Evolutionary conservation across 2,113 vertebrate genomes (phyloP).

Genomic region (Arenaria interpres): DNA sequence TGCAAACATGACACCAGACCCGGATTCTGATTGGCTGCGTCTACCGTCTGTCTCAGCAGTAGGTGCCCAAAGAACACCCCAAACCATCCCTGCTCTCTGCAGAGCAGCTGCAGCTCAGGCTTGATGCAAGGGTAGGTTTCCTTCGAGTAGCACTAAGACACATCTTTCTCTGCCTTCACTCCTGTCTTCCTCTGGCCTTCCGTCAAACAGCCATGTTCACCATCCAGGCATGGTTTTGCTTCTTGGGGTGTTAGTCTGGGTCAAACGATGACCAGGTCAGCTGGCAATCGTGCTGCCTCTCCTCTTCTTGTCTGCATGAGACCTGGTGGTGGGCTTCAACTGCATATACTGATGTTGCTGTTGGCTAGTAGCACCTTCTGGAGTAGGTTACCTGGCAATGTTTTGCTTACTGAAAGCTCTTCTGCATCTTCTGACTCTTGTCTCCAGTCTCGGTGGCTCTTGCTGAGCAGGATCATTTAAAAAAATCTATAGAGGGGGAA

Average conservation of each 20-base stretch:
- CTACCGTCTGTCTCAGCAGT: not conserved
- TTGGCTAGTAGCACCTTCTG: not conserved
- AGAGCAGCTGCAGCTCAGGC: not conserved
- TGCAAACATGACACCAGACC: not conserved
- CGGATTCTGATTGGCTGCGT: not conserved
- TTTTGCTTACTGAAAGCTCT: not conserved
- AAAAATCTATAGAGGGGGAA: not conserved
- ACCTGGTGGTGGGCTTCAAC: not conserved
- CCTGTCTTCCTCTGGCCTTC: not conserved
- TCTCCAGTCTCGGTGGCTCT: not conserved
- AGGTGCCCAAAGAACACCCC: not conserved
- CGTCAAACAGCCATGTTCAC: fast-evolving
- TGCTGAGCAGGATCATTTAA: not conserved
- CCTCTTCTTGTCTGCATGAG: not conserved
- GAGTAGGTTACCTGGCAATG: too few species aligned
- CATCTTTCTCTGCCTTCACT: not conserved
- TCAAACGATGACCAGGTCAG: not conserved
- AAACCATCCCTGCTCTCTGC: not conserved
- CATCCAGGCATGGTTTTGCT: not conserved
- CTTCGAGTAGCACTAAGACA: not conserved
- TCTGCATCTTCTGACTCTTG: not conserved
- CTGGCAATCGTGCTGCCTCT: not conserved
- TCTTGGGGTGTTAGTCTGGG: fast-evolving
- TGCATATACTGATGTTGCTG: fast-evolving
- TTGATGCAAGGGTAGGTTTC: not conserved